Base-by-base conservation (phyloP, 1,140 invertebrate genomes). In the Probaryconus sp. region DNA sequence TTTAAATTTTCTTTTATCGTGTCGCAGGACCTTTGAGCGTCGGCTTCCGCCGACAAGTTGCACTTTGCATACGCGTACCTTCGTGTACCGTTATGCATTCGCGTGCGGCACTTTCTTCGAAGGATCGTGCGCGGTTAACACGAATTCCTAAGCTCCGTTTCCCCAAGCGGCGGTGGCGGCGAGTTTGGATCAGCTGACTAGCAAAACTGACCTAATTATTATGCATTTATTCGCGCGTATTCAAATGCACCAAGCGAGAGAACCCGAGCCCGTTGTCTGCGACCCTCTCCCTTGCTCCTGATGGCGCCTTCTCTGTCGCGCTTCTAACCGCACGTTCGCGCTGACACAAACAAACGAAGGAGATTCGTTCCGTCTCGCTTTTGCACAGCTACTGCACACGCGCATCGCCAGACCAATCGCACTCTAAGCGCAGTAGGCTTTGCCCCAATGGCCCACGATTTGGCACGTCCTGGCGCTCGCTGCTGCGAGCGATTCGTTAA, bases 191-290 rank as follows among this genome's bases (percentile, higher is more conserved):
- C 86, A 87, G 86, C 86, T 88, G 85, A 87, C 86, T 87, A 86
- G 85, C 79, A 85, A 87, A 87, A 86, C 82, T 88, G 86, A 88
- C 86, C 86, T 88, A 88, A 87, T 88, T 88, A 88, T 88, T 88
- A 88, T 88, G 86, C 85, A 88, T 88, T 87, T 87, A 88, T 87
- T 88, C 85, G 77, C 84, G 82, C 82, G 84, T 87, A 87, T 87
- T 87, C 85, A 87, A 87, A 87, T 87, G 85, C 84, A 81, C 80
- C 76, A 79, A 72, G 79, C 80, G 79, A 75, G 74, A 71, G 76
- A n/a, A n/a, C n/a, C 71, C 70, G 60, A 71, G 42, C 63, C 47
- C 78, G 80, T 80, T 79, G 76, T 82, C 79, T 82, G 50, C 42
- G 61, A 75, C 53, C 9, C 53, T 70, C 48, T 75, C 73, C 1